Evolutionary conservation across 2,113 vertebrate species (phyloP), one percentile per base, ranked within the genome.

Genomic region (Nyctereutes procyonoides): DNA sequence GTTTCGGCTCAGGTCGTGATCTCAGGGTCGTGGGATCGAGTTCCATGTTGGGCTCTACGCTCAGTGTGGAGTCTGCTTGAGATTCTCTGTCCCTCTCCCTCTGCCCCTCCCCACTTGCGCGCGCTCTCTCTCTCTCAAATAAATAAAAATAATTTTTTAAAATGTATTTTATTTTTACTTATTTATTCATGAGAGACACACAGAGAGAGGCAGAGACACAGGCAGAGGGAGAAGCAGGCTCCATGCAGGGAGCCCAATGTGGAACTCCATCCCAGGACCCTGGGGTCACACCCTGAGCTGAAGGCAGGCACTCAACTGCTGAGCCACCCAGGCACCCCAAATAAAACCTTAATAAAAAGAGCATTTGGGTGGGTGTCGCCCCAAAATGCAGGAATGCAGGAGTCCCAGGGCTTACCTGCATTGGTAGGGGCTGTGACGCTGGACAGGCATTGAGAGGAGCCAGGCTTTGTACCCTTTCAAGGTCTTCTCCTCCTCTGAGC

Each of bases 341-440:
- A 43, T 43, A 43, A 43, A 43, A 43, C 43, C 43, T 43, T 43
- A 43, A 32, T n/a, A 67, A 67, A 67, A 67, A 65, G 7, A 67
- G 30, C 16, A n/a, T 69, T 93, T 90, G 79, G 87, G 76, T 55
- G 87, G 63, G 6, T 56, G 30, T 60, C 53, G 65, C 73, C 26
- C 22, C 1, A 56, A 30, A 63, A 43, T 76, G 8, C 53, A 56
- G 71, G 28, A 30, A 5, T 19, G 5, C 12, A 8, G 74, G 24
- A 24, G 28, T 79, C 55, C 11, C 13, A 2, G 55, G 20, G 43
- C 10, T 95, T 65, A 19, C 7, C 56, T 55, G 65, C n/a, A 0
- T 8, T 4, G 62, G 28, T 17, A 3, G 38, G 13, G 38, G 38
- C 35, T 13, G 67, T 0, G 0, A 14, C 4, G 19, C 56, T 28